Base-by-base conservation (phyloP, 2,113 vertebrate species). In the Rhabdornis inornatus region DNA sequence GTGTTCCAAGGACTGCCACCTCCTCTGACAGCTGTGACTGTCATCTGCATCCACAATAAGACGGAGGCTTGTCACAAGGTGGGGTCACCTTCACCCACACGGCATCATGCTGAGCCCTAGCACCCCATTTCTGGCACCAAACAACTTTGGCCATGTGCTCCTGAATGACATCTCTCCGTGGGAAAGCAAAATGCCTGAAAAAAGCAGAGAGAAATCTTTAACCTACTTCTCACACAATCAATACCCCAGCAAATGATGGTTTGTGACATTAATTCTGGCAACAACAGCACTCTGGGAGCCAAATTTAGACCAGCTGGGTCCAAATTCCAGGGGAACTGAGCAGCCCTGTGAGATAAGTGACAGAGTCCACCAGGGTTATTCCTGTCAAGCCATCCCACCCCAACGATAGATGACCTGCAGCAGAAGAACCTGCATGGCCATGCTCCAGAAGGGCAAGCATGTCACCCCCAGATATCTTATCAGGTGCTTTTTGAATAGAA, bases 251-350 rank as follows among this genome's bases (percentile, higher is more conserved):
- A 92, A 94, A 55, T 13, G 12, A 77, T n/a, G 27, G 27, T 91
- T 55, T 47, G 23, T 6, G 21, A 90, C 57, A 59, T 71, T 45
- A 82, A 59, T 80, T 95, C 49, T 69, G 85, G 35, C 63, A 87
- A 35, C 0, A 0, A 60, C 27, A 80, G 45, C 87, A 56, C 20
- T 63, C 31, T 5, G 4, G 25, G 55, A 93, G n/a, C 40, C 80
- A 86, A 78, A 85, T 86, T 53, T 83, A 70, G 71, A 83, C 39
- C 59, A 86, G 19, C 40, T 39, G 64, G 35, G 87, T 96, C 40
- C 76, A 94, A 95, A 96, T 69, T 96, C 75, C 87, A 91, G 64
- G 27, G 42, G 37, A 91, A 89, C 17, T 40, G 24, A 68, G 52
- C 47, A 77, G 57, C n/a, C 16, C 31, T 11, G 7, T 55, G 70